Evolutionary conservation across 2,797 vertebrate genomes (phyloP), one percentile per base, ranked within the genome.

Genomic region (Gorsachius magnificus): DNA sequence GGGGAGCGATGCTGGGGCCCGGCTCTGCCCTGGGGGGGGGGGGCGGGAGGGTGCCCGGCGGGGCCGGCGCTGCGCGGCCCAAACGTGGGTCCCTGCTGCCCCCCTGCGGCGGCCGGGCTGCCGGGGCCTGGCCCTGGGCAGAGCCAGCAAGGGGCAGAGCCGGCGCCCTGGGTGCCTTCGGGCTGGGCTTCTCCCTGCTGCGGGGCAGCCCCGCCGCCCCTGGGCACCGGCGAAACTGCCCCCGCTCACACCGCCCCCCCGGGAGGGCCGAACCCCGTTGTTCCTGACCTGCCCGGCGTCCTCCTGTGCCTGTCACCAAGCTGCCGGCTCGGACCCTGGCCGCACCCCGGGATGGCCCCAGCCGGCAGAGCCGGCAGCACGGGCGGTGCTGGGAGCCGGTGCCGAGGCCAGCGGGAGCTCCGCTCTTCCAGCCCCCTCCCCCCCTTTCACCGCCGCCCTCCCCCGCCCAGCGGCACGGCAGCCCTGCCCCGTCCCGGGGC

Each of bases 221-320:
- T 18, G 46, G 25, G 26, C 48, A 26, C 25, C 8, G 9, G 61
- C 18, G 61, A 1, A 16, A 64, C 50, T 25, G 71, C 48, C 53
- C 26, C 41, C 3, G 3, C 53, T 63, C 25, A 1, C 19, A 38
- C 36, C 38, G 10, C 38, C 38, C 38, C 38, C 48, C 58, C 15
- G 1, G 12, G 7, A 43, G 7, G 25, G 35, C 10, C 56, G 25
- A 68, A 36, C 5, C 15, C 15, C 4, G 1, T 17, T 66, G 1
- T 20, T 66, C 35, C 48, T 75, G 54, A 87, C 28, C 38, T 10
- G 53, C n/a, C 41, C 33, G 57, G 16, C 5, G 3, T 51, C 29
- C 48, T 79, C 24, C 57, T 24, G 77, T 1, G 4, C 38, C 22
- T 14, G 71, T 43, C n/a, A 36, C 61, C 53, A 19, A n/a, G 43